A percentile compares a stretch with the other conserved stretches of the same genome.
Conservation (phyloP, 2,113 vertebrate species). For the Seriola aureovittata region DNA sequence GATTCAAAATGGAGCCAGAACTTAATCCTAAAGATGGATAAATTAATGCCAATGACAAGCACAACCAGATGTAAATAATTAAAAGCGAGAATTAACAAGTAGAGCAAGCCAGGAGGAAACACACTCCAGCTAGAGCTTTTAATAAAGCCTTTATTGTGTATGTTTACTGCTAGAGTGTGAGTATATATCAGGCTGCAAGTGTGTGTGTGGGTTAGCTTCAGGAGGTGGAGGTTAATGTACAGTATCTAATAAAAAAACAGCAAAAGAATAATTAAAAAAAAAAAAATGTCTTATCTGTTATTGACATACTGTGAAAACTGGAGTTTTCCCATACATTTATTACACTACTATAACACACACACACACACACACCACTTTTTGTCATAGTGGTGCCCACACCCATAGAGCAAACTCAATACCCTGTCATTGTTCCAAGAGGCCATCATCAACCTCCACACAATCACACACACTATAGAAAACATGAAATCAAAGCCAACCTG, state of each 20-base stretch:
- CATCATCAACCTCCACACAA: constrained; percentile 26
- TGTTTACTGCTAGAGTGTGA: not conserved
- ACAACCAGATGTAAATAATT: not conserved
- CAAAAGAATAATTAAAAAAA: not conserved
- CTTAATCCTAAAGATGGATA: not conserved
- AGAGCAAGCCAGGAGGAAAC: not conserved
- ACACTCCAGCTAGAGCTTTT: not conserved
- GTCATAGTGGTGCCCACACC: constrained; percentile 55
- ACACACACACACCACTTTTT: constrained; percentile 27
- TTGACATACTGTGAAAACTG: constrained; percentile 38
- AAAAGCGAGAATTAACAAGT: not conserved
- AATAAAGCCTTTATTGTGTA: constrained; percentile 10
- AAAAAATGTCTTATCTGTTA: constrained; percentile 13
- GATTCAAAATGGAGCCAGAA: not conserved
- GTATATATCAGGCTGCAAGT: not conserved
- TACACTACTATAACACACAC: not conserved
- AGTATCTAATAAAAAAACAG: not conserved
- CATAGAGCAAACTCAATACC: constrained; percentile 57
- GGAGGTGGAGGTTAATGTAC: not conserved
- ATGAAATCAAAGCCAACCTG: constrained; percentile 51
- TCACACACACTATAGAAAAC: constrained; percentile 30
- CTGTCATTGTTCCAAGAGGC: constrained; percentile 41
- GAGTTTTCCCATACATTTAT: constrained; percentile 20
- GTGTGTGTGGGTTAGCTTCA: not conserved
- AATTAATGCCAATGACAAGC: not conserved